Evolutionary conservation across 2,888 invertebrate genomes (phyloP).

Genomic region (Congeria kusceri): DNA sequence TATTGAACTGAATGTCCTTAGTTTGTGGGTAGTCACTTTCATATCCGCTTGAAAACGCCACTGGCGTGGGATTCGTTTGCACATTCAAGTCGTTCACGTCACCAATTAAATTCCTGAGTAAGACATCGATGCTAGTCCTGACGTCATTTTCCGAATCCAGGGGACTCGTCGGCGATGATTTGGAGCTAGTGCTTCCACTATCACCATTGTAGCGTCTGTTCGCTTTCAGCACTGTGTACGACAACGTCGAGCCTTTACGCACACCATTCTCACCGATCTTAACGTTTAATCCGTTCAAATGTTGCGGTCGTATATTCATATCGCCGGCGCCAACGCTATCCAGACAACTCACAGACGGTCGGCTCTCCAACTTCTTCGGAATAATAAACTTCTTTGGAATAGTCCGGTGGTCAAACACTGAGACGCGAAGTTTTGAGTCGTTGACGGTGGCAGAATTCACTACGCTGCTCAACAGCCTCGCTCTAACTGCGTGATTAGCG

Average conservation of each 20-base stretch:
- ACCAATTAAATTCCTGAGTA: conserved; percentile 55
- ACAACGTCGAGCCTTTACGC: conserved; percentile 37
- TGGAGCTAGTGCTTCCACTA: conserved; percentile 11
- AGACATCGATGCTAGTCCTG: conserved; percentile 58
- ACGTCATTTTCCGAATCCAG: conserved; percentile 41
- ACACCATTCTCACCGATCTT: conserved; percentile 33
- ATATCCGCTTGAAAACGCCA: conserved; percentile 74
- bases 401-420: conserved; percentile 64
- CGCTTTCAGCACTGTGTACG: conserved; percentile 43
- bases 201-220: conserved; percentile 44
- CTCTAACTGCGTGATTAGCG: conserved; percentile 55
- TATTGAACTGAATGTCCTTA: conserved; percentile 54
- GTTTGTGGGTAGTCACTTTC: conserved; percentile 73
- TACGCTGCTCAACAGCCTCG: conserved; percentile 54
- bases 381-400: conserved; percentile 59
- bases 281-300: conserved; percentile 20
- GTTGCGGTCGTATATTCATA: conserved; percentile 17
- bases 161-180: conserved; percentile 24
- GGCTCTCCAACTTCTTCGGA: conserved; percentile 27
- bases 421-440: conserved; percentile 61
- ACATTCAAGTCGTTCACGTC: conserved; percentile 59
- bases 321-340: conserved; percentile 34
- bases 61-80: conserved; percentile 63
- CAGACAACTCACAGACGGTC: conserved; percentile 20
- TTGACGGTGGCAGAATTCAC: conserved; percentile 48